These are phyloP conservation scores for Arizona elegans DNA, from an alignment of 2,113 vertebrate species.

Conservation along the genomic window DNA sequence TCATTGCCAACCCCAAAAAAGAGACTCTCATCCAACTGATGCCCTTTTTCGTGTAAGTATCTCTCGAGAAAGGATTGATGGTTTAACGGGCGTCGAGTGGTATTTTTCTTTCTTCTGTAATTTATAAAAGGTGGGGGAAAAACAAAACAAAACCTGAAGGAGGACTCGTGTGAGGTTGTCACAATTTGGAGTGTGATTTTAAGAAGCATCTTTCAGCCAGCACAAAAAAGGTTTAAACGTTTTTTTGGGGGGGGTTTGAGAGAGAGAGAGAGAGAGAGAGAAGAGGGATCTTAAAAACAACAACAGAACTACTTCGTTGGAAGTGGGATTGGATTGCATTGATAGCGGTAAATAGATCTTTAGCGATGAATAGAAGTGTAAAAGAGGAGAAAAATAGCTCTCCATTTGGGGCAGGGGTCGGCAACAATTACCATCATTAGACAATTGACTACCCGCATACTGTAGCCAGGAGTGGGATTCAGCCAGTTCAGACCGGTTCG, in stretches of 20 bases:
- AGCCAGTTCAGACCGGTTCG: too few relatives aligned
- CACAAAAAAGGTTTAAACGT: constrained; percentile 12
- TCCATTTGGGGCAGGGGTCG: too few relatives aligned
- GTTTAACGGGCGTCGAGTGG: background rate
- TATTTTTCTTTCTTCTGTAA: background rate
- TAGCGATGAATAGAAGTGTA: background rate
- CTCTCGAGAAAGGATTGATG: background rate
- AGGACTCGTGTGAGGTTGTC: background rate
- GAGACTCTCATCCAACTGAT: constrained; percentile 88
- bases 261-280: background rate
- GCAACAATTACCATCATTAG: too few relatives aligned
- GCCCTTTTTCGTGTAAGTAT: constrained; percentile 94
- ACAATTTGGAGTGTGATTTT: background rate
- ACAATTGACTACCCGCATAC: too few relatives aligned
- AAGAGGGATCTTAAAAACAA: background rate
- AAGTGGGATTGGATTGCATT: background rate
- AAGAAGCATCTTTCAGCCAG: background rate
- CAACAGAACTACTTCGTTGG: background rate
- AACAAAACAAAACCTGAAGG: background rate
- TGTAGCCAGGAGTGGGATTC: too few relatives aligned
- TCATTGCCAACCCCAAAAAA: constrained; percentile 86
- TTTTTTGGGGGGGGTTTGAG: background rate
- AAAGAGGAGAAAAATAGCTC: background rate
- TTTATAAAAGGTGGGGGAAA: background rate
- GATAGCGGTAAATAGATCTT: background rate